These are phyloP conservation scores for Eretmocerus hayati DNA, from an alignment of 2,888 invertebrate species.

Conservation along the genomic window DNA sequence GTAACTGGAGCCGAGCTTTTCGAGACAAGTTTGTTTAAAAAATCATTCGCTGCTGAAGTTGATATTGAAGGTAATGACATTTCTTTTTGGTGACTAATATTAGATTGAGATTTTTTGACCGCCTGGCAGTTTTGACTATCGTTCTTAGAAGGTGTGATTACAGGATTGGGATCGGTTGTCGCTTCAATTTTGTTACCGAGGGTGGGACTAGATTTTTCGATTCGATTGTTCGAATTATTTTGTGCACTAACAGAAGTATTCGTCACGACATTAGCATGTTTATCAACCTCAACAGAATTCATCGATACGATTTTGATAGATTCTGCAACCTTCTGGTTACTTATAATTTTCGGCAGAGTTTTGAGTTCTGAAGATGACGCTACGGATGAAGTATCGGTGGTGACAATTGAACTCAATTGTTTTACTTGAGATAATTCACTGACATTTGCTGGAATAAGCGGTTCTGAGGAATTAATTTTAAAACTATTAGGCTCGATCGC, in stretches of 20 bases:
- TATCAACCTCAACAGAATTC: neutral
- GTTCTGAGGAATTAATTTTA: slow-evolving; percentile 35
- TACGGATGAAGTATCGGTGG: neutral
- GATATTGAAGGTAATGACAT: slow-evolving; percentile 15
- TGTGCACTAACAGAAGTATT: neutral
- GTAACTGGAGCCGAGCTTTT: too few species aligned
- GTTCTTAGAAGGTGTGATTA: slow-evolving; percentile 7
- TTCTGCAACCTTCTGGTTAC: slow-evolving; percentile 37
- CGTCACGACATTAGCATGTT: too few species aligned
- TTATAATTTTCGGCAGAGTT: slow-evolving; percentile 37
- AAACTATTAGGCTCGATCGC: slow-evolving; percentile 44
- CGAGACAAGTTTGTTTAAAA: slow-evolving; percentile 23
- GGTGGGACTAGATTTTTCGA: too few species aligned
- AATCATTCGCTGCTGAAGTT: slow-evolving; percentile 21
- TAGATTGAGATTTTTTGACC: slow-evolving; percentile 14
- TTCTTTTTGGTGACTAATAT: slow-evolving; percentile 23
- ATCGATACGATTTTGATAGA: slow-evolving; percentile 35
- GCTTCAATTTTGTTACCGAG: too few species aligned
- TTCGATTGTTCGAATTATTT: too few species aligned
- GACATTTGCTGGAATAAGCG: slow-evolving; percentile 3
- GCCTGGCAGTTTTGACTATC: slow-evolving; percentile 8
- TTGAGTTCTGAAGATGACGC: slow-evolving; percentile 27
- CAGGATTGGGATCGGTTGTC: too few species aligned
- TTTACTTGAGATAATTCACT: slow-evolving; percentile 18
- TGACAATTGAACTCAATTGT: slow-evolving; percentile 14